Conservation (phyloP, 1,140 invertebrate species). For the Drosophila tropicalis region DNA sequence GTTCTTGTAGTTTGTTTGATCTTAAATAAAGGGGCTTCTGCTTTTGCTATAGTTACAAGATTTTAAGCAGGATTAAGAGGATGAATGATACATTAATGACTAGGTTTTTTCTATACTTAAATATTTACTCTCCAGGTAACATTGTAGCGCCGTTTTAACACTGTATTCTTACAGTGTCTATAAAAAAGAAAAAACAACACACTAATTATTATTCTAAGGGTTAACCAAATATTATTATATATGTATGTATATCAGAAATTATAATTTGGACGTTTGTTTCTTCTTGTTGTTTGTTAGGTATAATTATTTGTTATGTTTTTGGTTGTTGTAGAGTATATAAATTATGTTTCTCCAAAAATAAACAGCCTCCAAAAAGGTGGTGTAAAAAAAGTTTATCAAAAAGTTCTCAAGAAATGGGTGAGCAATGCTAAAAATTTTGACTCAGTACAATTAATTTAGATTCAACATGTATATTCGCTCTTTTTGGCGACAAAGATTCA, state of each 20-base stretch:
- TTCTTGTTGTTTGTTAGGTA: not conserved
- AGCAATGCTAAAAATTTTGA: conserved; percentile 9
- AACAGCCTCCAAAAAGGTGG: conserved; percentile 39
- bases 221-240: no score
- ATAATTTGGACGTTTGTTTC: conserved; percentile 6
- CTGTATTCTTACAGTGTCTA: not conserved
- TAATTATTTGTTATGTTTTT: not conserved
- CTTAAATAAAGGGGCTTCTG: not conserved
- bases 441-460: not conserved
- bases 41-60: no score
- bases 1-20: not conserved
- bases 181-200: not conserved
- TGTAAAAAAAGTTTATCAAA: conserved; percentile 40
- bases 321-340: conserved; percentile 2
- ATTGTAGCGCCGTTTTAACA: conserved; percentile 38
- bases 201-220: not conserved
- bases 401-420: conserved; percentile 8
- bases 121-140: conserved; percentile 46
- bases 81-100: not conserved
- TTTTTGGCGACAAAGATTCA: not conserved
- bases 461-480: not conserved
- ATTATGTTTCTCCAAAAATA: conserved; percentile 19
- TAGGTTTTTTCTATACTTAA: not conserved
- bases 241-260: no score
- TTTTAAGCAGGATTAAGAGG: not conserved